Evolutionary conservation across 1,140 invertebrate genomes (phyloP).

Genomic region (Penaeus japonicus): DNA sequence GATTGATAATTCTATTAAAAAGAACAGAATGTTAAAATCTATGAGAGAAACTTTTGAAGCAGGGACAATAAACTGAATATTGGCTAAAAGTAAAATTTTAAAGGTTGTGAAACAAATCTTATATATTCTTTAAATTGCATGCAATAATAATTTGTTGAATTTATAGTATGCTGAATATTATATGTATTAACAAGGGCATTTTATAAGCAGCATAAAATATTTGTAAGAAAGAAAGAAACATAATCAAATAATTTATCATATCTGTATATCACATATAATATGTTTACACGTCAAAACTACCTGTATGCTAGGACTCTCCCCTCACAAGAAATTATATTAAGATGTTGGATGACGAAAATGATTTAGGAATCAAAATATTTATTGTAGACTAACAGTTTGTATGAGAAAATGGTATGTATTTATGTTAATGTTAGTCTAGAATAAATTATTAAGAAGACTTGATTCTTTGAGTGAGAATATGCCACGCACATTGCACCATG

Average conservation of each 20-base stretch:
- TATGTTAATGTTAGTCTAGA: constrained; percentile 35
- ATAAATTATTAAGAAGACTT: constrained; percentile 26
- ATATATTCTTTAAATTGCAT: neutral
- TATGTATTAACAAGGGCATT: too few relatives aligned
- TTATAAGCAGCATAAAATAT: too few relatives aligned
- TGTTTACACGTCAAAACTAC: too few relatives aligned
- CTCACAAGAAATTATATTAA: neutral
- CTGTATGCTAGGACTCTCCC: neutral
- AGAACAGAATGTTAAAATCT: constrained; percentile 43
- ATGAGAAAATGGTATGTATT: constrained; percentile 20
- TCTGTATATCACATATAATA: too few relatives aligned
- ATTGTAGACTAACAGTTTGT: constrained; percentile 28
- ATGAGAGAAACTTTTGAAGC: constrained; percentile 52
- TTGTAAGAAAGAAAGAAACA: too few relatives aligned
- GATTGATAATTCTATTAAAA: constrained; percentile 23
- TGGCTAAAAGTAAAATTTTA: neutral
- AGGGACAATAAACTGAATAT: constrained; percentile 36
- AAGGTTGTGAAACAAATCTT: constrained; percentile 18
- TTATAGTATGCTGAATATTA: too few relatives aligned
- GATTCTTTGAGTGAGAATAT: neutral
- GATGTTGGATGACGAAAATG: neutral
- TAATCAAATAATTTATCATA: too few relatives aligned
- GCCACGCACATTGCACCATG: neutral
- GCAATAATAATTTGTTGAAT: neutral
- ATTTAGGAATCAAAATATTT: constrained; percentile 12